Base-by-base conservation (phyloP, 2,888 invertebrate genomes). In the Morpho achilles region DNA sequence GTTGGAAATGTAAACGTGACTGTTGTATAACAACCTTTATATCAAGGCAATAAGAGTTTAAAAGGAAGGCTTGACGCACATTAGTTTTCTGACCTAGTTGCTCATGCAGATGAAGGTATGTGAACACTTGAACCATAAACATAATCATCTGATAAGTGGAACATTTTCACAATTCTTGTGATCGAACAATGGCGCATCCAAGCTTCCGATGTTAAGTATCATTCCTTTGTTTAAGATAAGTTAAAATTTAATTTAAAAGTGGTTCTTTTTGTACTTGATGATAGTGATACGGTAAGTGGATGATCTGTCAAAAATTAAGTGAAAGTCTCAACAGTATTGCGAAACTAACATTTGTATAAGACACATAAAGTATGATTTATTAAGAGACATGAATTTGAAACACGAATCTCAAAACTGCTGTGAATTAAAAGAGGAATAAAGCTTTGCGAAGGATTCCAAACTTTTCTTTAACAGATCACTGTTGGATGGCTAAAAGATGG, bases 101-200 rank as follows among this genome's bases (percentile, higher is more conserved):
- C 61, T 53, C 65, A 59, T 61, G 55, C 66, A 61, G 64, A 80
- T 56, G 59, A 62, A 77, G 75, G 70, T 56, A 57, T 54, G 52
- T 58, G 79, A 77, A 73, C 69, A 59, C 69, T 72, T 78, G 81
- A 81, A 79, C 82, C 82, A 69, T 76, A 70, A 66, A 64, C 64
- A 32, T 32, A 32, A 32, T 62, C 56, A 54, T 54, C 62, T 50
- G 59, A 50, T 57, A 72, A 69, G 69, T 72, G 66, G 75, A 66
- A 54, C 76, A 67, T 73, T 79, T 79, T 79, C 78, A 68, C 77
- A 74, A 72, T 66, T 62, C 58, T 54, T 32, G 55, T 60, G 50
- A 59, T 54, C 46, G 56, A 59, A 66, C 66, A 62, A 66, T 64
- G 53, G 47, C 47, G 22, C n/a, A 48, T 58, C 52, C 32, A 48